These are phyloP conservation scores for Clarias pachynema DNA, from an alignment of 2,797 vertebrate genomes.

Conservation along the genomic window DNA sequence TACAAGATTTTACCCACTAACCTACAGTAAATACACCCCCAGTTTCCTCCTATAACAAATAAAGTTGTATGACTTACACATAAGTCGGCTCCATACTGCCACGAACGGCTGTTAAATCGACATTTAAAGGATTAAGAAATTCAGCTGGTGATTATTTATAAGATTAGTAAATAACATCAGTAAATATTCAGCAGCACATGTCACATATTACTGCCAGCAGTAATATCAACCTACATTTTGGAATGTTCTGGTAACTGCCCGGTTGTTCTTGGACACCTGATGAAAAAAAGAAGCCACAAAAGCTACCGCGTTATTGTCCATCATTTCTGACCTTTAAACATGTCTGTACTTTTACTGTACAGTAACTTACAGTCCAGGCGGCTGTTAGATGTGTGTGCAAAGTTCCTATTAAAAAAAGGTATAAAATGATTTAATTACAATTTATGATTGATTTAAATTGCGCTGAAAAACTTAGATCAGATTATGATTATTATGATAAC, in stretches of 20 bases:
- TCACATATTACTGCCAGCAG: background rate
- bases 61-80: slow-evolving; percentile 54
- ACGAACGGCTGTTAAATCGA: background rate
- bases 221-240: slow-evolving; percentile 21
- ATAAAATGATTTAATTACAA: background rate
- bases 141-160: background rate
- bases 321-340: background rate
- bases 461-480: background rate
- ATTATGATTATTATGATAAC: background rate
- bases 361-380: slow-evolving; percentile 23
- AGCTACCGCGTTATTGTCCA: background rate
- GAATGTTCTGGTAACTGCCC: slow-evolving; percentile 46
- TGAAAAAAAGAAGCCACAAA: background rate
- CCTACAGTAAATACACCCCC: background rate
- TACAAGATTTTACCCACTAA: background rate
- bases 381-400: background rate
- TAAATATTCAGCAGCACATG: background rate
- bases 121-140: background rate
- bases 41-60: background rate
- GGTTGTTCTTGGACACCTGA: background rate
- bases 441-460: background rate
- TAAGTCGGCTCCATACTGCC: slow-evolving; percentile 54
- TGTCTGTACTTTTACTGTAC: background rate
- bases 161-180: background rate
- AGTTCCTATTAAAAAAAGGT: background rate